Base-by-base conservation (phyloP, 2,113 vertebrate genomes). In the Boulengeromyrus knoepffleri region DNA sequence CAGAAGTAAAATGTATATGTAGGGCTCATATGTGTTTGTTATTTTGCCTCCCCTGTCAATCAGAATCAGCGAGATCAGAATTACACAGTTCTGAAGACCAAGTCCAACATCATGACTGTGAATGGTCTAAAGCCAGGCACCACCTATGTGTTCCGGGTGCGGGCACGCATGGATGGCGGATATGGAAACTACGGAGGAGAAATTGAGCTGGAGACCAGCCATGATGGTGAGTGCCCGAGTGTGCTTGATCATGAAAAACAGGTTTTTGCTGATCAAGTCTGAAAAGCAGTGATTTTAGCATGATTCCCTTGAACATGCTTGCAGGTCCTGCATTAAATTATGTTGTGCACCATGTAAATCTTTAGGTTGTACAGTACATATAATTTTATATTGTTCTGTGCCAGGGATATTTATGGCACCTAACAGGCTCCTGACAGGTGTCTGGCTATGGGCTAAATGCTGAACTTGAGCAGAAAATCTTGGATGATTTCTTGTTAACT, bases 41-140 rank as follows among this genome's bases (percentile, higher is more conserved):
- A 13, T 85, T 85, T 47, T 87, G 90, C 39, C 83, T 46, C 45
- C 45, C 45, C 42, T 13, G 5, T 39, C 45, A 85, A 85, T 90
- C 92, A 97, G 96, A 97, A 97, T 93, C 96, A 97, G 93, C 94
- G 95, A 66, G 96, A 97, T 89, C 96, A 97, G 93, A 97, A 97
- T 94, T 97, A 97, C 93, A 97, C 96, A 0, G 96, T 97, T 31
- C 84, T 97, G 93, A 97, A 96, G 95, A 97, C 96, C 15, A 95
- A 95, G 91, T 96, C 95, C 56, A 96, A 96, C 92, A 95, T 95
- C 93, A 97, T 97, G 96, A 97, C 96, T 0, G 96, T 97, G 89
- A 96, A 96, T 7, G 96, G 96, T 8, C 93, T 97, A 10, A 97
- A 97, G 91, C 96, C 96, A 0, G 96, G 96, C 49, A 97, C 96